These are phyloP conservation scores for Atrina japonica DNA, from an alignment of 2,888 invertebrate species.

Conservation along the genomic window DNA sequence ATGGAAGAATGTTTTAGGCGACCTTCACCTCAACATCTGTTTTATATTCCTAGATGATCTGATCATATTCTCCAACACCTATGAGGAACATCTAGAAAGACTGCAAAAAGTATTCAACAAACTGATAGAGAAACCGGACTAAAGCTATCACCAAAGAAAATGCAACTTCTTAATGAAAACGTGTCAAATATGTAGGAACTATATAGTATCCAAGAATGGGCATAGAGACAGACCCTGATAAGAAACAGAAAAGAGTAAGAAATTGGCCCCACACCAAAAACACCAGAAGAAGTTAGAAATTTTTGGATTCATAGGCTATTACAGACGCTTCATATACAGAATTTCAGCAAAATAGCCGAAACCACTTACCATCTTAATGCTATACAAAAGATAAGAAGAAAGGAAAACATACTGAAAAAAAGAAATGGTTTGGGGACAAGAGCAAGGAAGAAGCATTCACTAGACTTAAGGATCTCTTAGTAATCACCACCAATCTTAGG, in stretches of 20 bases:
- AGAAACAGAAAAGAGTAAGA: conserved; percentile 9
- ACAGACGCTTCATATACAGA: too few relatives aligned
- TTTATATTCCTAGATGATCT: conserved; percentile 3
- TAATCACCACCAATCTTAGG: too few relatives aligned
- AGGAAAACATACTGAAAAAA: too few relatives aligned
- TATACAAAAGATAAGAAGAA: too few relatives aligned
- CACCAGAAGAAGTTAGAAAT: too few relatives aligned
- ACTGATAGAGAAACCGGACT: conserved; percentile 15
- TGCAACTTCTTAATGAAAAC: conserved; percentile 15
- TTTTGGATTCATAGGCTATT: too few relatives aligned
- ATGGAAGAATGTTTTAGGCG: conserved; percentile 1
- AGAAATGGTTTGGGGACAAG: too few relatives aligned
- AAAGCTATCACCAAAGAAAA: conserved; percentile 26
- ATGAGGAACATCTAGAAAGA: conserved; percentile 4
- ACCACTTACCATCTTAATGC: too few relatives aligned
- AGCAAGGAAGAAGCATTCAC: too few relatives aligned
- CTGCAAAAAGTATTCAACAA: conserved; percentile 11
- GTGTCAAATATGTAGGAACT: conserved; percentile 18
- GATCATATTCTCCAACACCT: not conserved
- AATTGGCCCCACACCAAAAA: too few relatives aligned
- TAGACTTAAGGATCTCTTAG: too few relatives aligned
- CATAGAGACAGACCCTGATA: conserved; percentile 11
- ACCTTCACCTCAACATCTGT: not conserved
- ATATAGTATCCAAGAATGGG: conserved; percentile 10
- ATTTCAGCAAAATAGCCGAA: too few relatives aligned